Evolutionary conservation across 2,113 vertebrate genomes (phyloP).

Genomic region (Haemorhous mexicanus): DNA sequence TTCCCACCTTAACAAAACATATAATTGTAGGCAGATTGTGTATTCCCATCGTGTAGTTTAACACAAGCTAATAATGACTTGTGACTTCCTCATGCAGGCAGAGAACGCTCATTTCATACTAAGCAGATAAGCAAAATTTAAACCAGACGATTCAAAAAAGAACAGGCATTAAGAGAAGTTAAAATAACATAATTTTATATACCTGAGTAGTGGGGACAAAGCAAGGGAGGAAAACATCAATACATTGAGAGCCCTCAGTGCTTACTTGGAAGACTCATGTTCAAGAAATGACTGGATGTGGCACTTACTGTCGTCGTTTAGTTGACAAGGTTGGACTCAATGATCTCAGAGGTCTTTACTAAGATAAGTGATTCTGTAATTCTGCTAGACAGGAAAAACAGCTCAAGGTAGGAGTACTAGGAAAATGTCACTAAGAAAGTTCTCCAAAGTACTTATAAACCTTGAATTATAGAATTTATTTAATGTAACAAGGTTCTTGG

Average conservation of each 20-base stretch:
- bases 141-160: slow-evolving; percentile 62
- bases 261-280: neutral
- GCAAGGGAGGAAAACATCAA: slow-evolving; percentile 28
- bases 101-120: slow-evolving; percentile 19
- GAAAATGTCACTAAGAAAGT: neutral
- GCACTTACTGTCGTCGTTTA: neutral
- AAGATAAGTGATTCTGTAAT: neutral
- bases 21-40: slow-evolving; percentile 5
- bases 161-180: neutral
- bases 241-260: slow-evolving; percentile 4
- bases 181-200: slow-evolving; percentile 65
- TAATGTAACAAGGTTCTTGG: neutral
- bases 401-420: neutral
- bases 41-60: slow-evolving; percentile 65
- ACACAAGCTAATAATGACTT: slow-evolving; percentile 71
- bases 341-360: neutral
- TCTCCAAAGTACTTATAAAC: neutral
- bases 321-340: neutral
- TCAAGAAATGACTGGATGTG: neutral
- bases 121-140: slow-evolving; percentile 68
- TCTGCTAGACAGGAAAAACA: slow-evolving; percentile 33
- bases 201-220: slow-evolving; percentile 15
- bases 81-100: slow-evolving; percentile 65
- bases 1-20: slow-evolving; percentile 42
- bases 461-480: neutral